phyloP scores from a whole-genome alignment of 1,140 invertebrate species.

The Drosophila kepulauana region DNA sequence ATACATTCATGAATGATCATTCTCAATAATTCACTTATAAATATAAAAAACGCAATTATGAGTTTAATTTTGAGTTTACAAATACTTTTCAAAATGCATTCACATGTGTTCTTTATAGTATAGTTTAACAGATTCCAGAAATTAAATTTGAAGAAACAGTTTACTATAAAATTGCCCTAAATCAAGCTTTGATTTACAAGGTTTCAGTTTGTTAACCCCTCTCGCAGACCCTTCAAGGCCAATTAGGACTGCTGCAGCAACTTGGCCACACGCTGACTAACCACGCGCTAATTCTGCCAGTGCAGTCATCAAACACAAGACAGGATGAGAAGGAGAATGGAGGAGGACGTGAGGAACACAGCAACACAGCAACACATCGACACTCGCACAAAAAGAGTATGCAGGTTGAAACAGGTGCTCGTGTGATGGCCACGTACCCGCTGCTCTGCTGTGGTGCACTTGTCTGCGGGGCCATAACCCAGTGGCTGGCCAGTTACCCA shows the following conservation, averaged over 20 bases:
- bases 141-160: not conserved
- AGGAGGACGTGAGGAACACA: not conserved
- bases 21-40: no score
- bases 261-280: conserved; percentile 22
- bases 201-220: conserved; percentile 29
- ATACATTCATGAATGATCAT: no score
- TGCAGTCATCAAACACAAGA: conserved; percentile 61
- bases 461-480: conserved; percentile 53
- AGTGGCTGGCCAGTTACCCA: conserved; percentile 34
- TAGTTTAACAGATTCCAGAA: not conserved
- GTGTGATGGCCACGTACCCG: conserved; percentile 43
- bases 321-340: not conserved
- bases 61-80: no score
- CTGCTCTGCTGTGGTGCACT: conserved; percentile 44
- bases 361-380: conserved; percentile 33
- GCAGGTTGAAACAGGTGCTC: conserved; percentile 23
- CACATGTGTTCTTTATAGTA: not conserved
- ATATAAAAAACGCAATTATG: no score
- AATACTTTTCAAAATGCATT: not conserved
- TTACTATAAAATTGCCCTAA: conserved; percentile 1
- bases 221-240: conserved; percentile 52
- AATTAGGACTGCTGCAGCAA: conserved; percentile 51
- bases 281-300: conserved; percentile 75
- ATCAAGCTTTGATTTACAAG: conserved; percentile 21
- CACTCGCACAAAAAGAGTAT: conserved; percentile 28